Base-by-base conservation (phyloP, 2,797 vertebrate species). In the Dipus sagitta region DNA sequence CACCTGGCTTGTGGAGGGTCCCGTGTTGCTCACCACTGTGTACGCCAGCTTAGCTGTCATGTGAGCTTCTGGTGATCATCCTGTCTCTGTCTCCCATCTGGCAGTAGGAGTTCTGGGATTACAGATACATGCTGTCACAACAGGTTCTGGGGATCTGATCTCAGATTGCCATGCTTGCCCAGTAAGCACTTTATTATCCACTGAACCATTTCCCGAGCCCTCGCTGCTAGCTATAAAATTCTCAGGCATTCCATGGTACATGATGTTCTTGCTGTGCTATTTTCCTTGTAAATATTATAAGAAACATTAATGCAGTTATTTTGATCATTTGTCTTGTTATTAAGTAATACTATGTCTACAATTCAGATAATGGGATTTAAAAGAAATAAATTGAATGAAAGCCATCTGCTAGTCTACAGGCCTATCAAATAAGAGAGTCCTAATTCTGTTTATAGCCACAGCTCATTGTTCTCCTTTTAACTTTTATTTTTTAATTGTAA, bases 341-440 rank as follows among this genome's bases (percentile, higher is more conserved):
- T 76, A 87, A 92, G 88, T 71, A 86, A 88, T 95, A n/a, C 17
- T 47, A 81, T 77, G 89, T 96, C 94, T 96, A 92, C 96, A 92
- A 93, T 96, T 90, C 94, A 90, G 71, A 42, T 94, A 93, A 95
- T 82, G 67, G 78, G 72, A 96, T 96, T 91, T 93, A 79, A 88
- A 70, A 94, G 92, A 52, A 91, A 88, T 17, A 83, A 54, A 71
- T 88, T 78, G 92, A 97, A 92, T 93, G 68, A 86, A 97, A 96
- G 96, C 91, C 76, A 13, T 78, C 78, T 54, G 65, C 32, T 86
- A 68, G 80, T 91, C 96, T 97, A 93, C 78, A 96, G 88, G 89
- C 86, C 92, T 79, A 75, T 94, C 54, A 12, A 86, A 64, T 23
- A 95, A 38, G 47, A 79, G 91, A 93, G 93, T 85, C 94, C 90